phyloP scores from a whole-genome alignment of 2,797 vertebrate genomes.

The Meriones psammophilus region DNA sequence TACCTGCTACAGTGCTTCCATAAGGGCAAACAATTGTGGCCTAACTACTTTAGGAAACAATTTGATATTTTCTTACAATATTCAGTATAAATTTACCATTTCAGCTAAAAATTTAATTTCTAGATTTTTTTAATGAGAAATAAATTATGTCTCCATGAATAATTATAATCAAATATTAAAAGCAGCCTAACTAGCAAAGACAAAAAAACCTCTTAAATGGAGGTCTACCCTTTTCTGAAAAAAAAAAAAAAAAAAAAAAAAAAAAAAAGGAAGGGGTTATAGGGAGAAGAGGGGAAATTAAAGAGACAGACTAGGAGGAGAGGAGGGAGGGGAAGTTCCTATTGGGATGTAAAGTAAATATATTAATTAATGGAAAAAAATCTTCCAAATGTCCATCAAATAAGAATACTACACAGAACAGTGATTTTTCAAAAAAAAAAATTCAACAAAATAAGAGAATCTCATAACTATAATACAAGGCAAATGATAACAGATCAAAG shows the following conservation, averaged over 20 bases:
- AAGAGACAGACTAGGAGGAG: no score
- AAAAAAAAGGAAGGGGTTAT: no score
- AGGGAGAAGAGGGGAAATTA: no score
- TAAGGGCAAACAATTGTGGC: background rate
- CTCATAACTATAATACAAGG: background rate
- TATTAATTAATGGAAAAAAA: no score
- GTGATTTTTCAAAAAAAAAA: background rate
- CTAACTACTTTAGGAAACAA: conserved; percentile 36
- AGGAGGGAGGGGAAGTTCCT: no score
- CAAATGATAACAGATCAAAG: conserved; percentile 12
- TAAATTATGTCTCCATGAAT: conserved; percentile 25
- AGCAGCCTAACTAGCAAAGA: background rate
- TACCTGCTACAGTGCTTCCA: background rate
- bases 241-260: no score
- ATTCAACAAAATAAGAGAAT: background rate
- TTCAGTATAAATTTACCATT: background rate
- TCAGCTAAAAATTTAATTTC: background rate
- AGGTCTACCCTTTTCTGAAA: no score
- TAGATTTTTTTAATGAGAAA: conserved; percentile 27
- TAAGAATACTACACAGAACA: background rate
- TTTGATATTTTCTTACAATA: conserved; percentile 11
- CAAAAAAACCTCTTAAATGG: no score
- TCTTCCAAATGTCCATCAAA: background rate
- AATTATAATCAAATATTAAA: conserved; percentile 8
- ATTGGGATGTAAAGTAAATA: no score